phyloP scores from a whole-genome alignment of 2,888 invertebrate genomes.

The Salpingus planirostris region DNA sequence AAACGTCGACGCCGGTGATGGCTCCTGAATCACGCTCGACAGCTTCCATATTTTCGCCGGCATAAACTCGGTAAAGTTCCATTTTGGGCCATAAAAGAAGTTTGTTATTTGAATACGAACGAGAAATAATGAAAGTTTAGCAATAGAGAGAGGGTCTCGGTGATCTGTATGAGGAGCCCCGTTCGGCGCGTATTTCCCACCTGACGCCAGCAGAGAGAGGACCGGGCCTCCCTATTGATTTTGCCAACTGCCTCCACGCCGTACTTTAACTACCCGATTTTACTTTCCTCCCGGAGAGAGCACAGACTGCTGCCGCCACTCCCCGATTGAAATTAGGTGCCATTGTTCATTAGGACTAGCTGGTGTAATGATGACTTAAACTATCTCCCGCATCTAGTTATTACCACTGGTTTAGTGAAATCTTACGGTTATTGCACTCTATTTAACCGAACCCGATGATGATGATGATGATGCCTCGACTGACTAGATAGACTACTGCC shows the following conservation, averaged over 20 bases:
- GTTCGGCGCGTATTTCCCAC: conserved; percentile 32
- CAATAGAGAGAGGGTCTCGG: conserved; percentile 32
- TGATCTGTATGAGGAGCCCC: conserved; percentile 33
- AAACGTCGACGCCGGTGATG: conserved; percentile 24
- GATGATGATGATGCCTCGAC: too few species aligned
- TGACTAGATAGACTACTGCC: too few species aligned
- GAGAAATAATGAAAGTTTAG: conserved; percentile 37
- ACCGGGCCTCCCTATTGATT: conserved; percentile 29
- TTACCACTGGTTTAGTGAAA: conserved; percentile 4
- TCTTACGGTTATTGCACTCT: conserved; percentile 4
- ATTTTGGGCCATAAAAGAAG: conserved; percentile 32
- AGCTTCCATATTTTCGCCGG: conserved; percentile 26
- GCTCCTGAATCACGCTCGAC: conserved; percentile 23
- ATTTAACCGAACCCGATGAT: conserved; percentile 2
- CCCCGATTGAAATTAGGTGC: conserved; percentile 2
- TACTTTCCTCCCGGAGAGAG: conserved; percentile 3
- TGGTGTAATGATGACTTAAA: conserved; percentile 3
- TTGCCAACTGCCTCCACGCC: conserved; percentile 12
- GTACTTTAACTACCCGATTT: conserved; percentile 8
- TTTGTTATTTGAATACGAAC: conserved; percentile 38
- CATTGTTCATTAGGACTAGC: conserved; percentile 3
- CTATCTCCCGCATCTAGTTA: conserved; percentile 4
- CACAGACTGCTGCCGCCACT: background rate
- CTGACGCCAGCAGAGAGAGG: too few species aligned
- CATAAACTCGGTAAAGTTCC: conserved; percentile 28